Evolutionary conservation across 2,797 vertebrate species (phyloP), one percentile per base, ranked within the genome.

Genomic region (Tympanoctomys barrerae): DNA sequence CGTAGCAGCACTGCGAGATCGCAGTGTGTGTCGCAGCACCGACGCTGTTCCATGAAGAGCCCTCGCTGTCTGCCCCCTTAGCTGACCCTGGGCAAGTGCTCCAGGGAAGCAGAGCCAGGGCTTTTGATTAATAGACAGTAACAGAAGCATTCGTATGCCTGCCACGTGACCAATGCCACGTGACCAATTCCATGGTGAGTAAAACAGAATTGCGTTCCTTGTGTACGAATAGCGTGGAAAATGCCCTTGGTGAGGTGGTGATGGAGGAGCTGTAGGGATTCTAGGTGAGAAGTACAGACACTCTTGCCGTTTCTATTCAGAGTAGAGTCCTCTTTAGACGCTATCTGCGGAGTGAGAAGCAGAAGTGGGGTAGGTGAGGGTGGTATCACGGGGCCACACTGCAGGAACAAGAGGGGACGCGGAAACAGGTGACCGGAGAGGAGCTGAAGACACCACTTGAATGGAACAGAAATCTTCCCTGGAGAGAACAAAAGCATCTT

Each of bases 261-360:
- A 97, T 81, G 81, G 79, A 90, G 62, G 90, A 97, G 81, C 62
- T 90, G 49, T 28, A 88, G 66, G 71, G 93, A 71, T 87, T 91
- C 71, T 39, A 94, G 93, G 90, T 89, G 82, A 88, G 82, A 95
- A 90, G 13, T 86, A 59, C 46, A 64, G 57, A 49, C 14, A 2
- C 19, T 36, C 36, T 78, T 93, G 87, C 64, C 79, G 57, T 73
- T 86, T 86, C 59, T 90, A 88, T 96, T 93, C 54, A 22, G 89
- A 84, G 95, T 3, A 78, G 66, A 94, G 73, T 81, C 96, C 52
- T 54, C 52, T 11, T 90, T 61, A 96, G 87, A 31, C 94, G 88
- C 73, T 80, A 49, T 92, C 79, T 89, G 88, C 83, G 80, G 71
- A 90, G 94, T 82, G 88, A 77, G 91, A 68, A 54, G 68, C 77